Conservation (phyloP, 2,888 invertebrate species). For the Chrysolina haemoptera region DNA sequence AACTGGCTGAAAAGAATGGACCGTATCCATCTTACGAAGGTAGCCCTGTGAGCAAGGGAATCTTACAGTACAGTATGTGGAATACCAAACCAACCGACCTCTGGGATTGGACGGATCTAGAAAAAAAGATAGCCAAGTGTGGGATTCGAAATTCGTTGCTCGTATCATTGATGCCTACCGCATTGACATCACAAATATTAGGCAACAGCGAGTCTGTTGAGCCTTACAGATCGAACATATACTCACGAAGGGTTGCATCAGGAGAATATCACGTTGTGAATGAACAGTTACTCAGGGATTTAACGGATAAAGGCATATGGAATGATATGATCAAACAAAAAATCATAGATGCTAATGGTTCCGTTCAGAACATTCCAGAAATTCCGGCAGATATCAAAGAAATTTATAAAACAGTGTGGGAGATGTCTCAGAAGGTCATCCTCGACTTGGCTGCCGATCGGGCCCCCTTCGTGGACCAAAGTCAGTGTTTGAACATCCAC, state of each 20-base stretch:
- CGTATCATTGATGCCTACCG: constrained; percentile 98
- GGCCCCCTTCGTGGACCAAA: constrained; percentile 98
- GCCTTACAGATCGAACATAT: constrained; percentile 98
- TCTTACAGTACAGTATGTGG: constrained; percentile 99
- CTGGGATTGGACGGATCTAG: constrained; percentile 91
- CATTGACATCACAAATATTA: constrained; percentile 98
- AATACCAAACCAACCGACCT: constrained; percentile 86
- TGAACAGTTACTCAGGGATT: constrained; percentile 93
- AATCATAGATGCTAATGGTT: constrained; percentile 92
- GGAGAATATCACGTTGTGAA: constrained; percentile 96
- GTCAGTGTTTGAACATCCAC: constrained; percentile 97
- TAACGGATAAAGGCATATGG: constrained; percentile 94
- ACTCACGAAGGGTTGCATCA: constrained; percentile 92
- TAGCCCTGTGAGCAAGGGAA: constrained; percentile 91
- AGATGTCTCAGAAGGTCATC: constrained; percentile 92
- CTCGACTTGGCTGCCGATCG: constrained; percentile 98
- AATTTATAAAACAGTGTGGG: constrained; percentile 98
- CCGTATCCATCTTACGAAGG: constrained; percentile 94
- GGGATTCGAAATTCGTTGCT: constrained; percentile 93
- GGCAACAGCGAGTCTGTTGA: constrained; percentile 99
- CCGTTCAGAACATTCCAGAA: constrained; percentile 88
- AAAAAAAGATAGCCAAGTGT: constrained; percentile 87
- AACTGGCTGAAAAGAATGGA: constrained; percentile 88
- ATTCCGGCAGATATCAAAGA: constrained; percentile 90
- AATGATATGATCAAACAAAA: constrained; percentile 95